Evolutionary conservation across 2,113 vertebrate genomes (phyloP).

Genomic region (Fregetta grallaria): DNA sequence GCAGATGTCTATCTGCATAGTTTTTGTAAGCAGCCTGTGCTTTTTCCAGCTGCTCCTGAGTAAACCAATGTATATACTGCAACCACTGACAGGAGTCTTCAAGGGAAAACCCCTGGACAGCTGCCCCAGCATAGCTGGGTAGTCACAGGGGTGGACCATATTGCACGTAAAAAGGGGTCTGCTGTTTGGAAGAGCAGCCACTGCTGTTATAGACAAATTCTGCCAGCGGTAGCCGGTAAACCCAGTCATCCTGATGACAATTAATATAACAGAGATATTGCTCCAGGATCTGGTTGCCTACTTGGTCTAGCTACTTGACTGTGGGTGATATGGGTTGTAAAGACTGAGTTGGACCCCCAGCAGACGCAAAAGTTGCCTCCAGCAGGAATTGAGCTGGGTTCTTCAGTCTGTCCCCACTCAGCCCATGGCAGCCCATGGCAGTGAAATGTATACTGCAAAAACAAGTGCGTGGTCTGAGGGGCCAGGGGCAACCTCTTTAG

Average conservation of each 20-base stretch:
- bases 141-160: background rate
- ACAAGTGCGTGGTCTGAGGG: fast-evolving
- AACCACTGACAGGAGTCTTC: background rate
- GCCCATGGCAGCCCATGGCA: background rate
- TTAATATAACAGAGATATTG: background rate
- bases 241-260: background rate
- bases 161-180: background rate
- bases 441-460: background rate
- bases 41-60: background rate
- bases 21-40: background rate
- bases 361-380: background rate
- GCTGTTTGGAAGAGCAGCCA: background rate
- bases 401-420: background rate
- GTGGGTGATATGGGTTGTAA: background rate
- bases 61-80: background rate
- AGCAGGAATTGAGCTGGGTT: background rate
- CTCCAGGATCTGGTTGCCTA: background rate
- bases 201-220: background rate
- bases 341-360: background rate
- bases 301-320: background rate
- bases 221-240: background rate
- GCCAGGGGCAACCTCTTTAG: background rate
- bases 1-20: background rate
- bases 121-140: fast-evolving
- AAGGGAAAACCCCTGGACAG: background rate